Conservation (phyloP, 2,888 invertebrate species). For the Drosophila mayaguana region DNA sequence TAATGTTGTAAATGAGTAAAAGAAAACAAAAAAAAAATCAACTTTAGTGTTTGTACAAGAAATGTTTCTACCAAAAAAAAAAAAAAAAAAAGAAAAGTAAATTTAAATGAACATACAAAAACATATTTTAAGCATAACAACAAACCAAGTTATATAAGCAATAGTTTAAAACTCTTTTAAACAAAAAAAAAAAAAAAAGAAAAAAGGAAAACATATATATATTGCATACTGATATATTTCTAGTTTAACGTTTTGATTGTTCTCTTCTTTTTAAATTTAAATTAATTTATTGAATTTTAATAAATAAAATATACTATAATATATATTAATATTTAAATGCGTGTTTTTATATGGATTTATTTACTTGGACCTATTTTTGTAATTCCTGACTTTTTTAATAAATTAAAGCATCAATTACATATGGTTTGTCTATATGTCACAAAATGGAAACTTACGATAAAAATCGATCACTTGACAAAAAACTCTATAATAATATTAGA, state of each 20-base stretch:
- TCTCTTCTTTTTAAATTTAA: conserved; percentile 73
- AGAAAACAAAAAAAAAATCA: conserved; percentile 31
- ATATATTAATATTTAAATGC: conserved; percentile 6
- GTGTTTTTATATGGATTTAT: neutral
- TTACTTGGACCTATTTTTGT: neutral
- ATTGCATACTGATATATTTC: conserved; percentile 63
- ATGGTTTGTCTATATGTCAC: no score
- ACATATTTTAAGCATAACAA: conserved; percentile 43
- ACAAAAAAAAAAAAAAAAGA: conserved; percentile 45
- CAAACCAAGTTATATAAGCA: conserved; percentile 63
- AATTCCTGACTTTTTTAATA: no score
- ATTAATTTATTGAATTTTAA: conserved; percentile 76
- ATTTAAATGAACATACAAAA: conserved; percentile 28
- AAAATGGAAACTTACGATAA: no score
- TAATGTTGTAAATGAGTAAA: conserved; percentile 69
- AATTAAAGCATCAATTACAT: no score
- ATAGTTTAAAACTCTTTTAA: conserved; percentile 76
- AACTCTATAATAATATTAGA: neutral
- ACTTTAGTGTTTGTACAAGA: conserved; percentile 66
- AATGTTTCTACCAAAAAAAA: conserved; percentile 63
- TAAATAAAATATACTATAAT: conserved; percentile 60
- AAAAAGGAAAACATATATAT: conserved; percentile 33
- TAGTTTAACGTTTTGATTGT: conserved; percentile 79
- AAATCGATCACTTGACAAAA: neutral
- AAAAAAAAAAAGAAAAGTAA: conserved; percentile 25